phyloP scores from a whole-genome alignment of 2,797 vertebrate species.

The Acanthurus tractus region DNA sequence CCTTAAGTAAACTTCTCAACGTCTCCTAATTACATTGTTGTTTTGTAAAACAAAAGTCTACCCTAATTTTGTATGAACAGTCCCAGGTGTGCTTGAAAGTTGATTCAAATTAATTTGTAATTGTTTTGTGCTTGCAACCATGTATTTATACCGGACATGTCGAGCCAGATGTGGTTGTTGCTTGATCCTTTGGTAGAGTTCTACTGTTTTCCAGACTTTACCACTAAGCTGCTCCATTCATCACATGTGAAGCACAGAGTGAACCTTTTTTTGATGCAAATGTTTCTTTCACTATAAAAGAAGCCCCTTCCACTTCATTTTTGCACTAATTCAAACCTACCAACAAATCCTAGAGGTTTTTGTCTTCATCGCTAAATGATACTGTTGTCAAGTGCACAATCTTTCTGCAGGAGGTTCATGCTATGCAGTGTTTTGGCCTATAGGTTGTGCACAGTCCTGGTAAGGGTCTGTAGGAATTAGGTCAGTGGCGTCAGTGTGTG shows the following conservation, averaged over 20 bases:
- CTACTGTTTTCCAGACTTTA: not conserved
- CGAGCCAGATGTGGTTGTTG: not conserved
- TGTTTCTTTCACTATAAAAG: not conserved
- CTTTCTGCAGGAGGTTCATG: not conserved
- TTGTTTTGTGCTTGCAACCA: not conserved
- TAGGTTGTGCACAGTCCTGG: constrained; percentile 41
- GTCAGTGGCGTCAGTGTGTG: constrained; percentile 76
- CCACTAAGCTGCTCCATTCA: too few species aligned
- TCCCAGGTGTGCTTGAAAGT: not conserved
- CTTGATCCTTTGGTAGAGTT: not conserved
- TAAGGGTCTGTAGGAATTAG: constrained; percentile 65
- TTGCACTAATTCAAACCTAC: not conserved
- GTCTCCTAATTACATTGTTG: not conserved
- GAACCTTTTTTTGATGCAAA: not conserved
- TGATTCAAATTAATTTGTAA: not conserved
- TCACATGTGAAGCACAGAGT: not conserved
- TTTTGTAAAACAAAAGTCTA: not conserved
- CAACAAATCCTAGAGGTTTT: not conserved
- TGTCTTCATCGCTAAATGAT: not conserved
- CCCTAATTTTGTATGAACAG: not conserved
- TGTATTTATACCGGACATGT: not conserved
- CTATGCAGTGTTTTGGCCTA: constrained; percentile 24
- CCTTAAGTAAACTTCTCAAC: not conserved
- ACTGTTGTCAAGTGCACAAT: not conserved
- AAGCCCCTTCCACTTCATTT: not conserved